Conservation (phyloP, 2,113 vertebrate genomes). For the Carollia perspicillata region DNA sequence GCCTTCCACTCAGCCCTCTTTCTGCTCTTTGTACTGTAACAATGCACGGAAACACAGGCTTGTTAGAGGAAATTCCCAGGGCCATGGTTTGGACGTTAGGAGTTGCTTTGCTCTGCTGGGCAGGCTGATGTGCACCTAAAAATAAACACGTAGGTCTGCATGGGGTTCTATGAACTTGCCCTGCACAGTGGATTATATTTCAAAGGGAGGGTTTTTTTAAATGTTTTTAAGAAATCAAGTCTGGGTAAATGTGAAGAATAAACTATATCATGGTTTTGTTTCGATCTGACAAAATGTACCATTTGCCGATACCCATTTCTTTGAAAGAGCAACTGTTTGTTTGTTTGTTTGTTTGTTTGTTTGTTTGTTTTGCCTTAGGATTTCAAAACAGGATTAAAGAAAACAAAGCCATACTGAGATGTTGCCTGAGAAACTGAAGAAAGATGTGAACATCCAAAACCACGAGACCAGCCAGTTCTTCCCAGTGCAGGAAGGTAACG, state of each 20-base stretch:
- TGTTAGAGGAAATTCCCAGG: slow-evolving; percentile 86
- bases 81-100: slow-evolving; percentile 77
- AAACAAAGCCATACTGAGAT: not conserved
- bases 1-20: slow-evolving; percentile 64
- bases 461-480: not conserved
- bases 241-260: not conserved
- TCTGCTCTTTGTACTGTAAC: slow-evolving; percentile 80
- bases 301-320: not conserved
- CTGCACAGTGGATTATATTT: not conserved
- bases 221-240: slow-evolving; percentile 32
- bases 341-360: not conserved
- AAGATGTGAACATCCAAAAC: not conserved
- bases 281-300: not conserved
- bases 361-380: not conserved
- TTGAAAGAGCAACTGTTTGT: not conserved
- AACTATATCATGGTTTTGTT: not conserved
- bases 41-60: slow-evolving; percentile 82
- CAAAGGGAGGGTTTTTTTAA: not conserved
- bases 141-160: slow-evolving; percentile 60
- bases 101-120: slow-evolving; percentile 74
- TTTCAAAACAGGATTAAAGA: not conserved
- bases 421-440: not conserved
- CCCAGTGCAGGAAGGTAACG: not conserved
- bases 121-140: slow-evolving; percentile 56
- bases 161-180: not conserved